Evolutionary conservation across 2,888 invertebrate species (phyloP).

Genomic region (Tipula vernalis): DNA sequence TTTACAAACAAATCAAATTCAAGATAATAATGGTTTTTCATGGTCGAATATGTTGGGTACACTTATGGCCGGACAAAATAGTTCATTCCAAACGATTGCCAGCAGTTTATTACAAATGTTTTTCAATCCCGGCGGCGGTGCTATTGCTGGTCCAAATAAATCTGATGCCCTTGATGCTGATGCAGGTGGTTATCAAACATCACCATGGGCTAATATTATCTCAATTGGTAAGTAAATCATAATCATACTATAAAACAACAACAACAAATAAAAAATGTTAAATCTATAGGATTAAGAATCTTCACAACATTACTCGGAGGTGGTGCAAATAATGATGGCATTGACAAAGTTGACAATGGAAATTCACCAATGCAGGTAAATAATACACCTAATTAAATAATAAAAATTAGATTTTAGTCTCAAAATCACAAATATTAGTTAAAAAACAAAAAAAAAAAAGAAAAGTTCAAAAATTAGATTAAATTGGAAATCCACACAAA

Average conservation of each 20-base stretch:
- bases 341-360: conserved; percentile 83
- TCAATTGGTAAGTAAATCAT: conserved; percentile 45
- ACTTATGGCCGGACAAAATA: conserved; percentile 7
- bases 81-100: conserved; percentile 19
- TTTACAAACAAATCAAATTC: conserved; percentile 66
- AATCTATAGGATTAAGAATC: conserved; percentile 52
- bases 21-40: conserved; percentile 62
- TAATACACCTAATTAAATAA: not conserved
- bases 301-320: conserved; percentile 73
- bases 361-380: conserved; percentile 79
- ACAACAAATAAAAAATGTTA: no score
- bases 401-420: not conserved
- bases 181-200: conserved; percentile 46
- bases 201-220: conserved; percentile 79
- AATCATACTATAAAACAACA: not conserved
- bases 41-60: conserved; percentile 73
- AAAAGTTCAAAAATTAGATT: not conserved
- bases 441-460: no score
- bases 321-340: conserved; percentile 61
- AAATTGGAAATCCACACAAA: not conserved
- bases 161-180: conserved; percentile 62
- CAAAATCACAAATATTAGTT: not conserved
- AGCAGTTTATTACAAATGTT: conserved; percentile 80
- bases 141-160: conserved; percentile 48
- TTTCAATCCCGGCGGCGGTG: conserved; percentile 52